phyloP scores from a whole-genome alignment of 2,113 vertebrate genomes.

The Stomatorhinus ivindoensis region DNA sequence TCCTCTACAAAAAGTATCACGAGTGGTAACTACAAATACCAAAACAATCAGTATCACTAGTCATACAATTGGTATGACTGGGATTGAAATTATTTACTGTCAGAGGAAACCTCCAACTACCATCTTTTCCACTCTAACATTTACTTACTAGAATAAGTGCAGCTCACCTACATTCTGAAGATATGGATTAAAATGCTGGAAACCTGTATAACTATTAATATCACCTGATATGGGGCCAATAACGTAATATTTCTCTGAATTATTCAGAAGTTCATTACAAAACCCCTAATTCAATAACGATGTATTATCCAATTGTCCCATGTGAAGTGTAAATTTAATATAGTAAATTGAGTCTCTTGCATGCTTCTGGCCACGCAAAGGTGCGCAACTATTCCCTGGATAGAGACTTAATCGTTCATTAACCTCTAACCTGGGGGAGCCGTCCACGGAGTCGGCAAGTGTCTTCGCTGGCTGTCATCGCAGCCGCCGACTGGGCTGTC shows the following conservation, averaged over 20 bases:
- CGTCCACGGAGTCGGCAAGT: conserved; percentile 46
- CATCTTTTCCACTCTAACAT: too few species aligned
- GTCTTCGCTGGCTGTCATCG: conserved; percentile 26
- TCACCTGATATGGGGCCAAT: conserved; percentile 43
- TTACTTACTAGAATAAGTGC: not conserved
- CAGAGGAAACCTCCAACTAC: too few species aligned
- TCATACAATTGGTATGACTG: not conserved
- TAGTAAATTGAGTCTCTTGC: conserved; percentile 56
- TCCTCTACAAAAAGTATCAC: not conserved
- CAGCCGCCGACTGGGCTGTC: conserved; percentile 23
- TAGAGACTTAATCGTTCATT: conserved; percentile 63
- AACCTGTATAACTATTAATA: conserved; percentile 14
- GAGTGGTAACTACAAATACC: not conserved
- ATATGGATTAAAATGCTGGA: not conserved
- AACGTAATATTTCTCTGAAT: conserved; percentile 55
- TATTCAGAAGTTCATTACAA: conserved; percentile 50
- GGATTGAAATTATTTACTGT: not conserved
- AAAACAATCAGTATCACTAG: not conserved
- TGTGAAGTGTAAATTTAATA: conserved; percentile 43
- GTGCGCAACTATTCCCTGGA: conserved; percentile 51
- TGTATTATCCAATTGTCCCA: conserved; percentile 42
- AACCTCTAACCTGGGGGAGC: conserved; percentile 58
- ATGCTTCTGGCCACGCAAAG: conserved; percentile 51
- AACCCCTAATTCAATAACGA: conserved; percentile 56
- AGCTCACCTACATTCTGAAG: not conserved